Percentiles rank a stretch among this genome's conserved stretches.
Conservation (phyloP, 2,888 invertebrate genomes). For the Pheosia gnoma region DNA sequence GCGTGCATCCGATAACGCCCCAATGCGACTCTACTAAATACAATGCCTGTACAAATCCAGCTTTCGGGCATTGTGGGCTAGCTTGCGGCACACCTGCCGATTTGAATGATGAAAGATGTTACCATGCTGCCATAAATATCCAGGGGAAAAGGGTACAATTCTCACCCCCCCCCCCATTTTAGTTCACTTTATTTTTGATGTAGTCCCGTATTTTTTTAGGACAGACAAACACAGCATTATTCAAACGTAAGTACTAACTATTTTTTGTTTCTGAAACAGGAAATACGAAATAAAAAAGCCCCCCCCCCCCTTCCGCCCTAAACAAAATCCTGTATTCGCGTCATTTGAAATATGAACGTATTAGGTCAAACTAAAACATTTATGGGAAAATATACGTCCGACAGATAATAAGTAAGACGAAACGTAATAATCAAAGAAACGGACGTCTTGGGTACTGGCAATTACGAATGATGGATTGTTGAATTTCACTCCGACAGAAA, state of each 20-base stretch:
- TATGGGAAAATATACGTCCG: background rate
- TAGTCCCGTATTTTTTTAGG: too few relatives aligned
- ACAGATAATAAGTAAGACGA: slow-evolving; percentile 18
- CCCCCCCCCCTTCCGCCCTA: too few relatives aligned
- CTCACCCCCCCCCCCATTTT: too few relatives aligned
- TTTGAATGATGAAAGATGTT: too few relatives aligned
- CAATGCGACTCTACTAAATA: slow-evolving; percentile 67
- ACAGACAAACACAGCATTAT: too few relatives aligned
- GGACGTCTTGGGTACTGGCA: slow-evolving; percentile 64
- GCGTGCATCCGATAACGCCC: slow-evolving; percentile 72
- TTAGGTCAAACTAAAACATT: background rate
- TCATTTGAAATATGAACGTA: background rate
- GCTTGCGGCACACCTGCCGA: background rate
- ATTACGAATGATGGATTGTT: slow-evolving; percentile 77
- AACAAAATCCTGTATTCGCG: too few relatives aligned
- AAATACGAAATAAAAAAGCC: too few relatives aligned
- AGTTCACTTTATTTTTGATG: too few relatives aligned
- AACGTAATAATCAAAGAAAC: slow-evolving; percentile 67
- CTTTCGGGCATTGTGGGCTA: background rate
- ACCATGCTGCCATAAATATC: too few relatives aligned
- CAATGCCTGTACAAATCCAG: slow-evolving; percentile 35
- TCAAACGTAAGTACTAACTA: too few relatives aligned
- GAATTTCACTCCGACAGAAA: slow-evolving; percentile 63
- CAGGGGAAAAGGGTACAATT: too few relatives aligned
- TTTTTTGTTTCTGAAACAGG: too few relatives aligned